Evolutionary conservation across 2,797 vertebrate genomes (phyloP).

Genomic region (Petrocephalus sullivani): DNA sequence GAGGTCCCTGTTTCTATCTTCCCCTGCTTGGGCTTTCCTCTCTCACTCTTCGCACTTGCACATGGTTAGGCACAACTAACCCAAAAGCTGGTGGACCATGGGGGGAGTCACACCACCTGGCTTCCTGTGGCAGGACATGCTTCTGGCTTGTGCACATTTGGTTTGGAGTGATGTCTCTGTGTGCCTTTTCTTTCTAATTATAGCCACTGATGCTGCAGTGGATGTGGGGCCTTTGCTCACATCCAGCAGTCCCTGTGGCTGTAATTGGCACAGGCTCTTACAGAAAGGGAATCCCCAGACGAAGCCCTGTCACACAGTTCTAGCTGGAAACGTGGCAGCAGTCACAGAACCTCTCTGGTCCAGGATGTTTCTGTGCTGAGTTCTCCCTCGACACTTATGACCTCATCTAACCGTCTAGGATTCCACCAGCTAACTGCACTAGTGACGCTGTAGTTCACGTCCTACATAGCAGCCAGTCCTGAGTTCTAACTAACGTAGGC

Average conservation of each 20-base stretch:
- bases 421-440: neutral
- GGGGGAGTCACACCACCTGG: neutral
- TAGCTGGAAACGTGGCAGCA: neutral
- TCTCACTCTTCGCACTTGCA: neutral
- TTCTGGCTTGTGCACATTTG: constrained; percentile 12
- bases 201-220: neutral
- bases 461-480: neutral
- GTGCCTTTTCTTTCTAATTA: neutral
- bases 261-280: neutral
- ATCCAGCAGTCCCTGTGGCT: neutral
- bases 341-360: neutral
- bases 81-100: neutral
- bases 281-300: neutral
- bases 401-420: constrained; percentile 12
- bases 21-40: neutral
- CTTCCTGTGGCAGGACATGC: neutral
- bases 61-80: constrained; percentile 11
- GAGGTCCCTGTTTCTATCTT: constrained; percentile 21
- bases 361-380: neutral
- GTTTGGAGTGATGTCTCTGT: constrained; percentile 6
- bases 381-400: neutral
- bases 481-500: neutral
- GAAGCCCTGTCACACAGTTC: neutral
- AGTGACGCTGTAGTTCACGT: neutral
- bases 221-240: neutral